Evolutionary conservation across 2,888 invertebrate species (phyloP).

Genomic region (Eristalis tenax): DNA sequence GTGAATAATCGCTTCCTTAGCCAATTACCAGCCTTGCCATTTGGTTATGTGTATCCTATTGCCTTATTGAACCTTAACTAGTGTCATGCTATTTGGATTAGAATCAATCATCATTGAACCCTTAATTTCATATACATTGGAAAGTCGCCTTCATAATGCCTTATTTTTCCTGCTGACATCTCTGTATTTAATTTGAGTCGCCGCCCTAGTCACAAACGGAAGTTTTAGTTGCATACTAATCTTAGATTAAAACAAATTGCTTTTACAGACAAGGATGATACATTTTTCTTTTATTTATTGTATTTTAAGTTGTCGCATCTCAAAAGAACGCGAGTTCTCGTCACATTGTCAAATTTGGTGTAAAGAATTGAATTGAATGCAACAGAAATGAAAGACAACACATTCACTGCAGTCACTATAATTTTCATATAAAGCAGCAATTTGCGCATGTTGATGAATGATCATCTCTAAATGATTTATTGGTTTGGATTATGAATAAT

Average conservation of each 20-base stretch:
- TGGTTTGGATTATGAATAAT: slow-evolving; percentile 9
- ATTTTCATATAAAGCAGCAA: not conserved
- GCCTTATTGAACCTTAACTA: too few species aligned
- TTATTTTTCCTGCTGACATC: not conserved
- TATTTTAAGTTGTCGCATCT: not conserved
- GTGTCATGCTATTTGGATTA: too few species aligned
- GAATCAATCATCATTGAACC: too few species aligned
- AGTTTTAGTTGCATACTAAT: not conserved
- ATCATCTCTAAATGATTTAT: slow-evolving; percentile 2
- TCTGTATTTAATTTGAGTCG: not conserved
- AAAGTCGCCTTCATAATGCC: too few species aligned
- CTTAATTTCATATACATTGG: too few species aligned
- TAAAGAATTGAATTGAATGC: too few species aligned
- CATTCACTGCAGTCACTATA: not conserved
- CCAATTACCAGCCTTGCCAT: too few species aligned
- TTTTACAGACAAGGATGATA: too few species aligned
- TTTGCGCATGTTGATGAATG: not conserved
- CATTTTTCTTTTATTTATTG: not conserved
- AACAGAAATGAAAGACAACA: not conserved
- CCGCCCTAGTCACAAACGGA: not conserved
- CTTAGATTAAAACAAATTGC: not conserved
- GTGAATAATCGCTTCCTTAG: too few species aligned
- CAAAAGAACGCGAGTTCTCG: not conserved
- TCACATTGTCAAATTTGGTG: not conserved
- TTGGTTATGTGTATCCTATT: too few species aligned